Evolutionary conservation across 2,888 invertebrate species (phyloP).

Genomic region (Caenorhabditis sinica): DNA sequence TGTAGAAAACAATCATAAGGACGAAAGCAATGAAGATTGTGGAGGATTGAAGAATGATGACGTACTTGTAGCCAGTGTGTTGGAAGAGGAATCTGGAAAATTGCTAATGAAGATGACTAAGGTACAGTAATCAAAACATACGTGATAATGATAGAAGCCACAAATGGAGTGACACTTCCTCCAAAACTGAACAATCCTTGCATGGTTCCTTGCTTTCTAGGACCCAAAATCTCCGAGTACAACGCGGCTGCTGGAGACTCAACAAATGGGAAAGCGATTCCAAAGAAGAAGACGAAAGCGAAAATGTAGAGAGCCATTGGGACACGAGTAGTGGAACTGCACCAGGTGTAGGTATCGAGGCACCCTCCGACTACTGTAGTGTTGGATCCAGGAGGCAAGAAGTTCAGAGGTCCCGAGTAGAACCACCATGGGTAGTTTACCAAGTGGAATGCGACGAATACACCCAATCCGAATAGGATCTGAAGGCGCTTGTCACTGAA

Average conservation of each 20-base stretch:
- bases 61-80: slow-evolving; percentile 71
- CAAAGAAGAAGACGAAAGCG: slow-evolving; percentile 68
- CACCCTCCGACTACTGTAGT: slow-evolving; percentile 68
- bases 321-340: slow-evolving; percentile 60
- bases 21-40: slow-evolving; percentile 65
- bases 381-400: slow-evolving; percentile 68
- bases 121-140: slow-evolving; percentile 13
- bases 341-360: slow-evolving; percentile 68
- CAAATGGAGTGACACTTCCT: slow-evolving; percentile 71
- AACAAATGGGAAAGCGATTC: slow-evolving; percentile 72
- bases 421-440: slow-evolving; percentile 73
- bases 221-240: slow-evolving; percentile 72
- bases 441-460: slow-evolving; percentile 70
- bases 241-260: slow-evolving; percentile 71
- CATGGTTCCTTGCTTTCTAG: slow-evolving; percentile 74
- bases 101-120: not conserved
- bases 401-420: slow-evolving; percentile 70
- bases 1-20: slow-evolving; percentile 64
- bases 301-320: slow-evolving; percentile 70
- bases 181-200: slow-evolving; percentile 74
- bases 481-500: slow-evolving; percentile 69
- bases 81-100: slow-evolving; percentile 70
- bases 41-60: slow-evolving; percentile 62
- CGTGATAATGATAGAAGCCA: slow-evolving; percentile 73
- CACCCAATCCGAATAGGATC: slow-evolving; percentile 69